These are phyloP conservation scores for Nylanderia fulva DNA, from an alignment of 1,140 invertebrate genomes.

Conservation along the genomic window DNA sequence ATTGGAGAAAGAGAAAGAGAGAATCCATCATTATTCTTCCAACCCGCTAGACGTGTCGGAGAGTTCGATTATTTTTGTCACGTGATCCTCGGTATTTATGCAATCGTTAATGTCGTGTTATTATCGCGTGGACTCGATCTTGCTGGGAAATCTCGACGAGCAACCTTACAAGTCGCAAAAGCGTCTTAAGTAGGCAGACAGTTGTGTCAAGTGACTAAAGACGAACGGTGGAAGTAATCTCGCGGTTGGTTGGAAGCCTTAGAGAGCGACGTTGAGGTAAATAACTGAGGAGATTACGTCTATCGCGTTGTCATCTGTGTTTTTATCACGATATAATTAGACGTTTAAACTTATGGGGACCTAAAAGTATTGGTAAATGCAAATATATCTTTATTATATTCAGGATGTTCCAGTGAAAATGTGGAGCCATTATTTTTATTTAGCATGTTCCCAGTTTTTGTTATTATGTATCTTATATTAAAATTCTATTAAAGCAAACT, in stretches of 20 bases:
- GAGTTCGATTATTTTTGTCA: too few species aligned
- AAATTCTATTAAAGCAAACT: too few species aligned
- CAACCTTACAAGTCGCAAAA: not conserved
- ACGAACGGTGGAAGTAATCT: not conserved
- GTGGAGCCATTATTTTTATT: too few species aligned
- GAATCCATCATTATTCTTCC: not conserved
- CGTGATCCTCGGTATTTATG: constrained; percentile 28
- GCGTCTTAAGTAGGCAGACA: constrained; percentile 25
- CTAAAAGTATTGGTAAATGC: too few species aligned
- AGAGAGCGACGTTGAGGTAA: not conserved
- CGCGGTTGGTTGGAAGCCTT: constrained; percentile 17
- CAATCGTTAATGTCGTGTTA: constrained; percentile 17
- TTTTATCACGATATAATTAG: too few species aligned
- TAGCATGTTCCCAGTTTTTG: too few species aligned
- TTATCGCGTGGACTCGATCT: not conserved
- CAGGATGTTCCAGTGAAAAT: too few species aligned
- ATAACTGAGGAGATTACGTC: constrained; percentile 14
- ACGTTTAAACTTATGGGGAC: not conserved
- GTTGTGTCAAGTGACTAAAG: constrained; percentile 42
- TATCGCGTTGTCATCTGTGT: not conserved
- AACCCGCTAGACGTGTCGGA: too few species aligned
- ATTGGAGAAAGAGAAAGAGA: not conserved
- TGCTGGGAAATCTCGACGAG: constrained; percentile 4
- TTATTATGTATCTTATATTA: too few species aligned
- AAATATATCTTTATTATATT: too few species aligned